These are phyloP conservation scores for Microcebus lehilahytsara DNA, from an alignment of 2,113 vertebrate genomes.

Conservation along the genomic window DNA sequence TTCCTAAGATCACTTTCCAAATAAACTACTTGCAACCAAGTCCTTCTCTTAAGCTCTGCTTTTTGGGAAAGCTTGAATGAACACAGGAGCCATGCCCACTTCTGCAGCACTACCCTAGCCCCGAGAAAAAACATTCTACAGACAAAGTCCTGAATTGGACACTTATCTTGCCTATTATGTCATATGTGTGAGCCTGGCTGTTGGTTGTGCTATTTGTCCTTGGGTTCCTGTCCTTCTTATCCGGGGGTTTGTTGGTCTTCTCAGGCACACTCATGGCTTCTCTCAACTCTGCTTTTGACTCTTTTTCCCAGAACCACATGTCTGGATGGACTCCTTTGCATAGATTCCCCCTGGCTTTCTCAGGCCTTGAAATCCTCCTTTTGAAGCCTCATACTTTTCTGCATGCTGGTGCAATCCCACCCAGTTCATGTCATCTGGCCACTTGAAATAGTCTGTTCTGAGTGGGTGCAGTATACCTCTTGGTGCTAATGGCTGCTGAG, in stretches of 20 bases:
- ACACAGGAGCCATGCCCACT: neutral
- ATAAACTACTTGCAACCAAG: neutral
- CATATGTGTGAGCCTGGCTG: neutral
- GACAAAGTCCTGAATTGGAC: neutral
- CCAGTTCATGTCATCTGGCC: neutral
- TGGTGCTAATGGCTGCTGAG: neutral
- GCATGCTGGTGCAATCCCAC: neutral
- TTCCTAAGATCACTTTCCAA: neutral
- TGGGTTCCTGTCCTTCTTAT: neutral
- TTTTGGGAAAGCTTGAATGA: neutral
- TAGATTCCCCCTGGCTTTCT: neutral
- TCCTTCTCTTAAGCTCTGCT: neutral
- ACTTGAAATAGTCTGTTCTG: neutral
- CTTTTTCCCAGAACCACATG: neutral
- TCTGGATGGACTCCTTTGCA: neutral
- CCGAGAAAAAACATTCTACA: neutral
- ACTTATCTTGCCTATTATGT: neutral
- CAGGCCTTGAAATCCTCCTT: neutral
- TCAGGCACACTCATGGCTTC: neutral
- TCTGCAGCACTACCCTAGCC: neutral
- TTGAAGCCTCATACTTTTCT: neutral
- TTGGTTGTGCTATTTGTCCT: neutral
- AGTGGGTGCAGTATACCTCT: neutral
- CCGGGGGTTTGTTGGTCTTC: neutral
- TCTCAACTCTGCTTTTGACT: neutral